Percentiles rank a stretch among this genome's conserved stretches.
Evolutionary conservation across 2,113 vertebrate species (phyloP).

Genomic region (Bufo gargarizans): DNA sequence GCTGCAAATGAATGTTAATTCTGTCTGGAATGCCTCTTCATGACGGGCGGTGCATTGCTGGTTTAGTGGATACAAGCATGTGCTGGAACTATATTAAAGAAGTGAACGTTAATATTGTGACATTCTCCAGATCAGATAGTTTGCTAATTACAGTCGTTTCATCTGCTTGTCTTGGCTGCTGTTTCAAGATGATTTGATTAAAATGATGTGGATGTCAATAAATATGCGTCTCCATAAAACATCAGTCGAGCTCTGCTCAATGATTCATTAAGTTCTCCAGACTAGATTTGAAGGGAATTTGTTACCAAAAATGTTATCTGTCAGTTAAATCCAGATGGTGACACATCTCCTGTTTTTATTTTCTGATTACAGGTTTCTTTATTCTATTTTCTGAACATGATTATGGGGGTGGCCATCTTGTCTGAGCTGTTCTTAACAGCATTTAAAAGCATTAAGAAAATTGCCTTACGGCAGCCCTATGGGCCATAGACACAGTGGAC

Average conservation of each 20-base stretch:
- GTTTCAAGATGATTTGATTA: neutral
- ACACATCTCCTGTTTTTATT: no score
- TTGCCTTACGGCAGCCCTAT: no score
- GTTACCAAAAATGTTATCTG: no score
- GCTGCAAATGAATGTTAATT: constrained; percentile 57
- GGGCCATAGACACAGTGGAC: no score
- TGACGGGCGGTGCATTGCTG: neutral
- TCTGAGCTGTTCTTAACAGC: no score
- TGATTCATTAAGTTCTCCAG: neutral
- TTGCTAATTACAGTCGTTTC: neutral
- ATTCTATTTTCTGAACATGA: no score
- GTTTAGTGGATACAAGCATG: neutral
- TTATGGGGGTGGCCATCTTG: no score
- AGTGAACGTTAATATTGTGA: neutral
- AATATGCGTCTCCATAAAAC: neutral
- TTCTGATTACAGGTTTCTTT: no score
- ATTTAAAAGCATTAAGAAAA: no score
- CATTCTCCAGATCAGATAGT: constrained; percentile 1
- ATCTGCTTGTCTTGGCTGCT: constrained; percentile 3
- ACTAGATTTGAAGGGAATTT: no score
- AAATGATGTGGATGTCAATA: neutral
- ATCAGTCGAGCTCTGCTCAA: neutral
- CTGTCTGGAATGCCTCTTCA: constrained; percentile 57
- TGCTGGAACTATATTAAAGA: neutral
- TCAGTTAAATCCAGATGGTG: no score